Conservation (phyloP, 2,888 invertebrate genomes). For the Hydrotaea diabolus region DNA sequence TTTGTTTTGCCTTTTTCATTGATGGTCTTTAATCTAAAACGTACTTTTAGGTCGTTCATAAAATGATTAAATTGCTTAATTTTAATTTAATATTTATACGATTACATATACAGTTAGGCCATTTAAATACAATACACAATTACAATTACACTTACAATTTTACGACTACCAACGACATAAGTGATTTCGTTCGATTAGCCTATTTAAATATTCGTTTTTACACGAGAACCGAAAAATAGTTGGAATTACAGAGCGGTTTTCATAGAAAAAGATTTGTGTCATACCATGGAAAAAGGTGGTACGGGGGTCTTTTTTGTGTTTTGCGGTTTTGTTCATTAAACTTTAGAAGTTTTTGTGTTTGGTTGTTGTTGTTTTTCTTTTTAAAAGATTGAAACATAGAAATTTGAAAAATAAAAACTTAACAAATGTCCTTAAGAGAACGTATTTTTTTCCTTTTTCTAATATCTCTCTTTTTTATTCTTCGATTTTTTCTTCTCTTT, state of each 20-base stretch:
- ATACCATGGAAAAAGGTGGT: too few relatives aligned
- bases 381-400: slow-evolving; percentile 30
- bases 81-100: background rate
- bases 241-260: background rate
- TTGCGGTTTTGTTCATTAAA: background rate
- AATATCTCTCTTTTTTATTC: slow-evolving; percentile 7
- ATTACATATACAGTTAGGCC: slow-evolving; percentile 7
- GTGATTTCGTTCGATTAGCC: background rate
- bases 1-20: too few relatives aligned
- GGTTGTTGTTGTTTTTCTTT: background rate
- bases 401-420: slow-evolving; percentile 43
- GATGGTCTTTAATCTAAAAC: too few relatives aligned
- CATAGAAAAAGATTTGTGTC: slow-evolving; percentile 1
- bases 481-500: background rate
- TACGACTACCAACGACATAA: background rate
- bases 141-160: slow-evolving; percentile 1
- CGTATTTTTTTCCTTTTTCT: background rate
- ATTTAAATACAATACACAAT: slow-evolving; percentile 20
- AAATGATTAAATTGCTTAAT: slow-evolving; percentile 11
- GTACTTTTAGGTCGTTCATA: too few relatives aligned
- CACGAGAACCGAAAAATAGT: background rate
- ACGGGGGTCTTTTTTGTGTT: background rate
- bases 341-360: slow-evolving; percentile 56
- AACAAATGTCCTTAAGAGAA: slow-evolving; percentile 45
- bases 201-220: background rate